Percentiles rank a stretch among this genome's conserved stretches.
These are phyloP conservation scores for Spialia ferax DNA, from an alignment of 2,888 invertebrate species.

Conservation along the genomic window DNA sequence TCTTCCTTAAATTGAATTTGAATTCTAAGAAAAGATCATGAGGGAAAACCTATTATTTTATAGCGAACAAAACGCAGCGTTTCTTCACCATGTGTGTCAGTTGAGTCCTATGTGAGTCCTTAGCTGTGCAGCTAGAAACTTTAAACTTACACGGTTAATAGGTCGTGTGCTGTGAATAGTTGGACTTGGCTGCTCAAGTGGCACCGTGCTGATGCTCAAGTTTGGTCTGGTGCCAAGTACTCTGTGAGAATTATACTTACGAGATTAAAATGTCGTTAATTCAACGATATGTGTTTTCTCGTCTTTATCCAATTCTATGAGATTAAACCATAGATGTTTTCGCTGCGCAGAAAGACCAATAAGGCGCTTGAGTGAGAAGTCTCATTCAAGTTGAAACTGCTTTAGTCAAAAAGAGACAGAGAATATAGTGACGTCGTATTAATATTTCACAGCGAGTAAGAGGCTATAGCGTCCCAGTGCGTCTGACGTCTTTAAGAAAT, in stretches of 20 bases:
- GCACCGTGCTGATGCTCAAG: conserved; percentile 16
- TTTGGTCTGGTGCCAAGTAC: conserved; percentile 32
- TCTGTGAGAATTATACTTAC: conserved; percentile 7
- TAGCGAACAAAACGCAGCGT: background rate
- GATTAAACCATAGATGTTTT: too few species aligned
- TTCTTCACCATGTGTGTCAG: background rate
- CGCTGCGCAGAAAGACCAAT: too few species aligned
- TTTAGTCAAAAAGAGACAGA: too few species aligned
- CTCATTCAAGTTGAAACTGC: too few species aligned
- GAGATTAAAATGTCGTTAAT: background rate
- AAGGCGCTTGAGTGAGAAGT: too few species aligned
- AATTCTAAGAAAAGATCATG: background rate
- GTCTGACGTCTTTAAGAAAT: too few species aligned
- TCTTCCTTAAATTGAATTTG: too few species aligned
- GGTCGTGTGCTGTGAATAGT: conserved; percentile 37
- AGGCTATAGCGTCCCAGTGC: too few species aligned
- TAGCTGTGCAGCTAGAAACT: conserved; percentile 30
- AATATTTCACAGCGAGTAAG: too few species aligned
- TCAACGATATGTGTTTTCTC: background rate
- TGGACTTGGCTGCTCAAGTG: conserved; percentile 29
- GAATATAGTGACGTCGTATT: too few species aligned
- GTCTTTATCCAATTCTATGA: background rate
- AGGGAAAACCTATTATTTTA: background rate
- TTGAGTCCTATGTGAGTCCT: conserved; percentile 20
- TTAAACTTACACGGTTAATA: conserved; percentile 38